These are phyloP conservation scores for Syngnathus floridae DNA, from an alignment of 2,113 vertebrate species.

Conservation along the genomic window DNA sequence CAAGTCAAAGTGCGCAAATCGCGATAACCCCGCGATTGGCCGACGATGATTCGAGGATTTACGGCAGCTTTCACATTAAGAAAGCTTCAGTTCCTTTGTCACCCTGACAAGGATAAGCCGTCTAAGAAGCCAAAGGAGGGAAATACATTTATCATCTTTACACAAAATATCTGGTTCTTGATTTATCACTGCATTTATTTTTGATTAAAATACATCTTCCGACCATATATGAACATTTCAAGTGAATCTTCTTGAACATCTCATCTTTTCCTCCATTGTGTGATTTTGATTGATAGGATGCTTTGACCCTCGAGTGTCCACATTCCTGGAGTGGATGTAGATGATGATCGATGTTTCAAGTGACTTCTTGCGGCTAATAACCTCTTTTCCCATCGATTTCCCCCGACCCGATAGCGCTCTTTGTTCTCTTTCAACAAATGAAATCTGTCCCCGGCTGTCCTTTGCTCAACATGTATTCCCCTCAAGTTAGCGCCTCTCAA, in stretches of 20 bases:
- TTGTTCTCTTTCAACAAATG: conserved; percentile 55
- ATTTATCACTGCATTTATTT: background rate
- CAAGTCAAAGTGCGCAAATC: background rate
- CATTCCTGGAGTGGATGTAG: conserved; percentile 50
- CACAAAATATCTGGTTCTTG: background rate
- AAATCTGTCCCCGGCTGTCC: conserved; percentile 46
- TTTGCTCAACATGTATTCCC: conserved; percentile 12
- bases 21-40: background rate
- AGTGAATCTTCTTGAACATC: conserved; percentile 11
- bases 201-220: background rate
- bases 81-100: background rate
- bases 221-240: background rate
- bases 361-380: conserved; percentile 67
- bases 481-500: conserved; percentile 25
- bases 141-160: background rate
- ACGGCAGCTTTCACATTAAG: background rate
- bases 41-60: background rate
- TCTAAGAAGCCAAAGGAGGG: background rate
- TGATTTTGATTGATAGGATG: conserved; percentile 40
- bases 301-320: conserved; percentile 50
- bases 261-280: conserved; percentile 22
- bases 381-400: conserved; percentile 67
- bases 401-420: conserved; percentile 47
- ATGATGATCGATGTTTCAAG: conserved; percentile 67
- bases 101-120: background rate